Percentiles rank a stretch among this genome's conserved stretches.
Evolutionary conservation across 2,888 invertebrate genomes (phyloP).

Genomic region (Sarcophaga rosellei): DNA sequence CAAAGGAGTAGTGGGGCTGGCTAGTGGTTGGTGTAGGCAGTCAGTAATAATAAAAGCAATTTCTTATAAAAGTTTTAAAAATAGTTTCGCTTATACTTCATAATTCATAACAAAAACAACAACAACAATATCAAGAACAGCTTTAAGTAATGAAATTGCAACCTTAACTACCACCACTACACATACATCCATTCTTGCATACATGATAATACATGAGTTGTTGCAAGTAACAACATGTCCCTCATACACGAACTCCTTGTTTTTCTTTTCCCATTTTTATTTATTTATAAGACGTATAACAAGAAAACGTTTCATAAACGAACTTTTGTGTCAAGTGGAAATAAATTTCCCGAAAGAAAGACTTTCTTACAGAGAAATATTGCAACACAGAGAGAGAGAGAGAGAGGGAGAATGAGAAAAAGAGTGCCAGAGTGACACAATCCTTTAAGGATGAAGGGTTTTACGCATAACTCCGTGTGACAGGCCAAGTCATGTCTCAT

Average conservation of each 20-base stretch:
- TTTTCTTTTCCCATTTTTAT: neutral
- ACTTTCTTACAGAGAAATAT: neutral
- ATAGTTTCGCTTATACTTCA: constrained; percentile 28
- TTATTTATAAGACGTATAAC: neutral
- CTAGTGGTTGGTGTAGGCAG: neutral
- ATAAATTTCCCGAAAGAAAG: constrained; percentile 36
- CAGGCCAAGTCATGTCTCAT: constrained; percentile 59
- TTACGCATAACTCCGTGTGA: constrained; percentile 50
- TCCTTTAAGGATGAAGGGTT: constrained; percentile 30
- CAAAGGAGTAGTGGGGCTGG: neutral
- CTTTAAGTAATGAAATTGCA: constrained; percentile 64
- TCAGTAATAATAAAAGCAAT: constrained; percentile 21
- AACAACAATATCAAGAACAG: constrained; percentile 23
- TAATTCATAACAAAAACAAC: constrained; percentile 21
- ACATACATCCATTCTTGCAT: neutral
- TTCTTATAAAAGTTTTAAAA: constrained; percentile 54
- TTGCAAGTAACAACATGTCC: neutral
- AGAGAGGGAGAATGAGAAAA: neutral
- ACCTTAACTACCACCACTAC: constrained; percentile 1
- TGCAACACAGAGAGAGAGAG: neutral
- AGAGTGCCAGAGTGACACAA: neutral
- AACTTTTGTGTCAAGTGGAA: constrained; percentile 39
- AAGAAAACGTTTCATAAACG: constrained; percentile 22
- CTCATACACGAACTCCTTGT: neutral
- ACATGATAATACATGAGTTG: too few relatives aligned